Evolutionary conservation across 2,113 vertebrate genomes (phyloP).

Genomic region (Cebus imitator): DNA sequence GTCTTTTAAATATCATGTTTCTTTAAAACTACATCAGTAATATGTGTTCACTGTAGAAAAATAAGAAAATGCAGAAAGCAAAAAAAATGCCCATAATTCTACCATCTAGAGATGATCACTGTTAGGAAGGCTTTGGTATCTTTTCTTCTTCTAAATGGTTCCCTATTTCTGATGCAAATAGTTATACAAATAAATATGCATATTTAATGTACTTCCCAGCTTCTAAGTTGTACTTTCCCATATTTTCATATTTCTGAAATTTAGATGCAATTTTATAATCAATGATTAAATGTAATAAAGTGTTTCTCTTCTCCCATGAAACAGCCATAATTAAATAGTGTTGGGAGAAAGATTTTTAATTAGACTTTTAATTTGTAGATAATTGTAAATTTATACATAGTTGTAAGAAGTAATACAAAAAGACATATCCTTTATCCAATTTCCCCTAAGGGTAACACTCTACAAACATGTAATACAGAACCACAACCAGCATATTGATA

Average conservation of each 20-base stretch:
- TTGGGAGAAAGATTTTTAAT: background rate
- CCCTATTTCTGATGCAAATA: background rate
- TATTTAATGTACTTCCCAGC: background rate
- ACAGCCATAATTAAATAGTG: constrained; percentile 13
- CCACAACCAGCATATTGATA: background rate
- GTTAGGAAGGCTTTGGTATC: background rate
- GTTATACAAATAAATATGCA: background rate
- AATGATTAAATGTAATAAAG: constrained; percentile 12
- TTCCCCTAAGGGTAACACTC: background rate
- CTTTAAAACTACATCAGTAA: constrained; percentile 32
- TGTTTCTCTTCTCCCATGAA: background rate
- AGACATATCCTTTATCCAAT: background rate
- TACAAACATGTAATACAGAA: background rate
- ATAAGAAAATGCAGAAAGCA: background rate
- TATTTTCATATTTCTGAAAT: constrained; percentile 43
- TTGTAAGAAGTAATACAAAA: constrained; percentile 21
- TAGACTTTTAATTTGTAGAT: constrained; percentile 1
- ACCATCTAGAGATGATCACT: background rate
- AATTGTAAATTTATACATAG: background rate
- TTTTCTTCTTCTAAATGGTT: background rate
- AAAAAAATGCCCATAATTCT: background rate
- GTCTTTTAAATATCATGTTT: background rate
- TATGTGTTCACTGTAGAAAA: constrained; percentile 6
- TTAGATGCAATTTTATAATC: constrained; percentile 22
- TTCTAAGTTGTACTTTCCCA: background rate